Conservation (phyloP, 2,888 invertebrate species). For the Neuroscelio doddi region DNA sequence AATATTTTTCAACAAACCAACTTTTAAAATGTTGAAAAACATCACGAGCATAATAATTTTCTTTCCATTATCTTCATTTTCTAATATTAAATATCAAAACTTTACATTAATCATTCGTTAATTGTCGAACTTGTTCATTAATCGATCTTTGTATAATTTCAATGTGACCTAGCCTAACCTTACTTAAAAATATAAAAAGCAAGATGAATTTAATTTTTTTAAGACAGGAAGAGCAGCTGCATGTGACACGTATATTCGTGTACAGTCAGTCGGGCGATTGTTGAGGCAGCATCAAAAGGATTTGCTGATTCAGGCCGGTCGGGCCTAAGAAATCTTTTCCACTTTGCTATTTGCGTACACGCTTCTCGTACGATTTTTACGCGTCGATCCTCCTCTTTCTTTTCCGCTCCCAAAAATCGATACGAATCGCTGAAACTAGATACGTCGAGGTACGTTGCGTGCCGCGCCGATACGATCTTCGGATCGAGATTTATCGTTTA, state of each 20-base stretch:
- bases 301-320: constrained; percentile 59
- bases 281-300: constrained; percentile 43
- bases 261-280: background rate
- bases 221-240: constrained; percentile 4
- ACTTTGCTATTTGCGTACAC: constrained; percentile 1
- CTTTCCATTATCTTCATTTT: no score
- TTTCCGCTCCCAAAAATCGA: background rate
- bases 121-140: no score
- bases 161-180: no score
- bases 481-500: constrained; percentile 58
- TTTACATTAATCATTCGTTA: no score
- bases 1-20: no score
- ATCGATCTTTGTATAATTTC: no score
- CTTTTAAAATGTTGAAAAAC: no score
- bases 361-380: background rate
- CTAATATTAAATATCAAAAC: no score
- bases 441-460: background rate
- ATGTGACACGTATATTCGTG: background rate
- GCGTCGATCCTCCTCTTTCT: background rate
- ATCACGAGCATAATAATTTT: no score
- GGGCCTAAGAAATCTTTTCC: background rate
- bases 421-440: background rate
- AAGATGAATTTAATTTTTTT: no score
- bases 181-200: no score
- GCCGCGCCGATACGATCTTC: constrained; percentile 14